Percentiles rank a stretch among this genome's conserved stretches.
phyloP scores from a whole-genome alignment of 1,140 invertebrate species.

The Cydia splendana region DNA sequence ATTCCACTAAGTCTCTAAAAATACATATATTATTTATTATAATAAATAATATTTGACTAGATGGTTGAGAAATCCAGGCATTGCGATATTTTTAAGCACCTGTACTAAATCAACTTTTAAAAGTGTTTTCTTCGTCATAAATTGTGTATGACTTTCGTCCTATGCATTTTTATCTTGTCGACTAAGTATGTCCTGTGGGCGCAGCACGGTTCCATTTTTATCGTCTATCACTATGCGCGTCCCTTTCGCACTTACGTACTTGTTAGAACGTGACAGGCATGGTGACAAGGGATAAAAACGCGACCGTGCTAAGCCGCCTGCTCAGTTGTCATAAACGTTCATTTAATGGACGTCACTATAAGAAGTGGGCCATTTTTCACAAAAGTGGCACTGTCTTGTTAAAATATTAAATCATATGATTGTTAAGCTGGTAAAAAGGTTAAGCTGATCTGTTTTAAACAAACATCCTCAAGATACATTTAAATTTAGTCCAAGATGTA shows the following conservation, averaged over 20 bases:
- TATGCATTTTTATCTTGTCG: not conserved
- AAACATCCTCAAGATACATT: not conserved
- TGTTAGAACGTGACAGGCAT: too few relatives aligned
- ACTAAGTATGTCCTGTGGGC: not conserved
- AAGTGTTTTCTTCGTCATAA: not conserved
- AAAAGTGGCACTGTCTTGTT: too few relatives aligned
- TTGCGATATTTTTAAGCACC: not conserved
- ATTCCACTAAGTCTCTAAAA: not conserved
- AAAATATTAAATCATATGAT: not conserved
- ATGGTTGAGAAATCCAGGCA: not conserved
- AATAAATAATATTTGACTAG: slow-evolving; percentile 5
- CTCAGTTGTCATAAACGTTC: not conserved
- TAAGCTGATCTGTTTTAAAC: not conserved
- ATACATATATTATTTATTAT: not conserved
- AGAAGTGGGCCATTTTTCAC: too few relatives aligned
- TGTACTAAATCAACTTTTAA: not conserved
- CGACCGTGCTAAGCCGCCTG: too few relatives aligned
- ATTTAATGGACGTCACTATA: too few relatives aligned
- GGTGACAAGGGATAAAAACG: too few relatives aligned
- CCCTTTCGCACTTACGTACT: too few relatives aligned
- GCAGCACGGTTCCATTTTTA: too few relatives aligned
- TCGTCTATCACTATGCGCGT: too few relatives aligned
- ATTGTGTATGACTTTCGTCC: not conserved
- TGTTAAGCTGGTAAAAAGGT: not conserved
- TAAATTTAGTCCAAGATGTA: not conserved